Evolutionary conservation across 1,140 invertebrate genomes (phyloP), one percentile per base, ranked within the genome.

Genomic region (Orius insidiosus): DNA sequence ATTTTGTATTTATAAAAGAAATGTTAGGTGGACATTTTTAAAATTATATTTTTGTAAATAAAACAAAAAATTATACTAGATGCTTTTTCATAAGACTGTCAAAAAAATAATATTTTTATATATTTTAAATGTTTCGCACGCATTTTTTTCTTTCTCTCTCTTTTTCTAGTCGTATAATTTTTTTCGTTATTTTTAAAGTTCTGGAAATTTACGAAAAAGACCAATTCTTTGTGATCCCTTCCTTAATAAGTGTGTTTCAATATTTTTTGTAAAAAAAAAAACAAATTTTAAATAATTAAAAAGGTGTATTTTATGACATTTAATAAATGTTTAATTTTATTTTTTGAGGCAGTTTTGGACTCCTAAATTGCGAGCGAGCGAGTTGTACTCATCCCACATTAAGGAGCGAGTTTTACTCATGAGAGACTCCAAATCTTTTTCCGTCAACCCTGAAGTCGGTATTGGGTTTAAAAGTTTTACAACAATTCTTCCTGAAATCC

Each of bases 381-480:
- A 35, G 4, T 43, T 32, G 18, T 34, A 48, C 13, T 48, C 33
- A n/a, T 33, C 39, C 31, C 35, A 15, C 47, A 48, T 48, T 34
- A 43, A 19, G 5, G 39, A 34, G 11, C 33, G 37, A 4, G 47
- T 48, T 50, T 69, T 65, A 36, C 79, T 70, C 58, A 84, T 78
- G 1, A 90, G 63, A 5, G 66, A 60, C 44, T 78, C 74, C 32
- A 88, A 67, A 59, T 88, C 77, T 36, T 74, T 66, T 39, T 71
- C 65, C 36, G 68, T 77, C 52, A 85, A 66, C 11, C 82, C 80
- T 58, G 74, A 68, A 3, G 85, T 89, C 9, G 76, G 65, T 44
- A 89, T 76, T 14, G 79, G 75, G 44, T 81, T 80, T 48, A 90
- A 61, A 16, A 79, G 74, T 37, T 79, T 81, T 11, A 88, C 75